Evolutionary conservation across 2,888 invertebrate species (phyloP), one percentile per base, ranked within the genome.

Genomic region (Dasysyrphus albostriatus): DNA sequence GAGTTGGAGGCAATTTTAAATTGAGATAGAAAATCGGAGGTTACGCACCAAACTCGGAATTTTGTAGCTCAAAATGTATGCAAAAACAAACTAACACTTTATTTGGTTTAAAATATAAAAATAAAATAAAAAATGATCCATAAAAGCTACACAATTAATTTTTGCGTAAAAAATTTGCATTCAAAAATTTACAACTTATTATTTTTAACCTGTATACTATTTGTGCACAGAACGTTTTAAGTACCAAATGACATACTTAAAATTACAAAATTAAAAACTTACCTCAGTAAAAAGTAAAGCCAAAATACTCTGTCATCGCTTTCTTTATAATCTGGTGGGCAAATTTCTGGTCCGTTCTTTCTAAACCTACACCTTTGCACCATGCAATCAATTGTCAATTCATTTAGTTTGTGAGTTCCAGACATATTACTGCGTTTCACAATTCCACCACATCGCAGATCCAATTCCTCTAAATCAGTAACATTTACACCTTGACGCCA

Each of bases 251-350:
- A 5, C 14, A 14, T 42, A 5, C 14, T 14, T 16, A 44, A n/a
- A n/a, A 5, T n/a, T 16, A 47, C 0, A 51, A n/a, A 0, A 24
- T 24, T 12, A 1, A 58, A 12, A 29, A 89, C 89, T 88, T 61
- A 92, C 92, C 92, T 90, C 84, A 98, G 90, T 73, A 95, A 92
- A 91, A 98, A 97, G 91, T 98, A 98, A 83, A 96, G 94, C 95
- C 97, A 97, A 91, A 98, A 98, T 2, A 96, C 95, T 89, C 94
- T 95, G 90, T 96, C 96, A 88, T 96, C 96, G 77, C 95, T 96
- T 90, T 96, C 96, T 91, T 95, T 96, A 90, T 96, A 96, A 92
- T 96, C 96, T 16, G 96, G 96, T 59, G 96, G 96, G 90, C 96
- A 96, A 87, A 96, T 94, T 91, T 95, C 95, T 24, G 96, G 96